Conservation (phyloP, 2,888 invertebrate genomes). For the Synanthedon tipuliformis region DNA sequence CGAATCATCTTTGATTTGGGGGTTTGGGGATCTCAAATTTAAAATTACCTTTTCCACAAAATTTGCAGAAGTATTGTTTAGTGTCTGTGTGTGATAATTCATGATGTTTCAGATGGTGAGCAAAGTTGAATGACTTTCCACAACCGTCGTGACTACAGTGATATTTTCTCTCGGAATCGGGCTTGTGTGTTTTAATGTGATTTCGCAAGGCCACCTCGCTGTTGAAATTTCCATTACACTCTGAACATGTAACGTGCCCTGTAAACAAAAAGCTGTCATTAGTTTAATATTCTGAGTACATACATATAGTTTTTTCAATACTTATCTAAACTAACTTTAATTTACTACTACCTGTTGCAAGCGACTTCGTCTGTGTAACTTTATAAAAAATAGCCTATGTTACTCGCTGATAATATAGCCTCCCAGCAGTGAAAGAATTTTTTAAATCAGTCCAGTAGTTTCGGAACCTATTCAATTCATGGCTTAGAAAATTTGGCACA, state of each 20-base stretch:
- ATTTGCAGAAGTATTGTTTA: conserved; percentile 46
- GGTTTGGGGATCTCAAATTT: not conserved
- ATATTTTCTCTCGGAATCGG: conserved; percentile 38
- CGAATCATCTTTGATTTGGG: too few species aligned
- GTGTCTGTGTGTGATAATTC: conserved; percentile 48
- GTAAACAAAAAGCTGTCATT: conserved; percentile 4
- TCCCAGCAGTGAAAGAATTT: too few species aligned
- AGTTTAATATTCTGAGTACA: not conserved
- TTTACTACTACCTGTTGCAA: too few species aligned
- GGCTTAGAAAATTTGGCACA: too few species aligned
- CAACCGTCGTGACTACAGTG: conserved; percentile 41
- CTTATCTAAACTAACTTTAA: too few species aligned
- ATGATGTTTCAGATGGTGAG: conserved; percentile 57
- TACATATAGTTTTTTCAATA: too few species aligned
- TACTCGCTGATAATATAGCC: too few species aligned
- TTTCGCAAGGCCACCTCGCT: conserved; percentile 44
- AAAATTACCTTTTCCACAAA: conserved; percentile 51
- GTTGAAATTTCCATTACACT: conserved; percentile 40
- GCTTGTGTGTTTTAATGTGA: conserved; percentile 47
- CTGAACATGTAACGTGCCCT: conserved; percentile 42
- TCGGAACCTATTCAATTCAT: too few species aligned
- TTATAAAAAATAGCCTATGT: too few species aligned
- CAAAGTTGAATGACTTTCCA: conserved; percentile 52
- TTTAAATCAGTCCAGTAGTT: too few species aligned
- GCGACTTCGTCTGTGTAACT: too few species aligned